phyloP scores from a whole-genome alignment of 2,888 invertebrate genomes.

The Eurytoma californica region DNA sequence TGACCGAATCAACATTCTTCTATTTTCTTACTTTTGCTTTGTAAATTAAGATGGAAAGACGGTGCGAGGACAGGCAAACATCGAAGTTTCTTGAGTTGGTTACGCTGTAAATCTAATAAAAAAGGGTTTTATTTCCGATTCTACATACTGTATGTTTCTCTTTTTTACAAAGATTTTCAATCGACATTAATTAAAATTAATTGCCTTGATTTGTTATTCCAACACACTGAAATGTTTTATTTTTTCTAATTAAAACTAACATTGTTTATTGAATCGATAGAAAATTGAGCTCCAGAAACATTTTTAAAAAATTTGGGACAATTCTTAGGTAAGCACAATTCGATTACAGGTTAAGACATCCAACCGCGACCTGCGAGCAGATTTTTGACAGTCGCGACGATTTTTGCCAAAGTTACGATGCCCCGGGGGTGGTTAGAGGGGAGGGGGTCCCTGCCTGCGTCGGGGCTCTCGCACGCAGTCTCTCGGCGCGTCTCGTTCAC shows the following conservation, averaged over 20 bases:
- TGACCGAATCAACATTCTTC: background rate
- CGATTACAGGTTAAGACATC: too few species aligned
- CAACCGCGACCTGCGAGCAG: background rate
- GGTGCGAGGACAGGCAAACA: background rate
- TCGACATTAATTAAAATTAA: too few species aligned
- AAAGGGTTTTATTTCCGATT: too few species aligned
- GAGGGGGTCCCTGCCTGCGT: background rate
- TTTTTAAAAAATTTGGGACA: too few species aligned
- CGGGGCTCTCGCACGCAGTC: background rate
- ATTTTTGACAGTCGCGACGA: conserved; percentile 17
- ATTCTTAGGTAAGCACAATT: too few species aligned
- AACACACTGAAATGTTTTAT: too few species aligned
- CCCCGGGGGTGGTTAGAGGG: background rate
- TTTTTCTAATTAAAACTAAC: too few species aligned
- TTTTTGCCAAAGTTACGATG: conserved; percentile 21
- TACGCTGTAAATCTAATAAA: background rate
- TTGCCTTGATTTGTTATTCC: too few species aligned
- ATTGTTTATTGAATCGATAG: too few species aligned
- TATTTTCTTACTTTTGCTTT: background rate
- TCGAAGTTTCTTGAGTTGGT: background rate
- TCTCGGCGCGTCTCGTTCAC: conserved; percentile 48
- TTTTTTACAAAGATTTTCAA: too few species aligned
- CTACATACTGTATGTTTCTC: too few species aligned
- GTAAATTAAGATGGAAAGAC: background rate
- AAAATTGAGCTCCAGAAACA: too few species aligned